phyloP scores from a whole-genome alignment of 1,140 invertebrate species.

The Brachionus paranguensis region DNA sequence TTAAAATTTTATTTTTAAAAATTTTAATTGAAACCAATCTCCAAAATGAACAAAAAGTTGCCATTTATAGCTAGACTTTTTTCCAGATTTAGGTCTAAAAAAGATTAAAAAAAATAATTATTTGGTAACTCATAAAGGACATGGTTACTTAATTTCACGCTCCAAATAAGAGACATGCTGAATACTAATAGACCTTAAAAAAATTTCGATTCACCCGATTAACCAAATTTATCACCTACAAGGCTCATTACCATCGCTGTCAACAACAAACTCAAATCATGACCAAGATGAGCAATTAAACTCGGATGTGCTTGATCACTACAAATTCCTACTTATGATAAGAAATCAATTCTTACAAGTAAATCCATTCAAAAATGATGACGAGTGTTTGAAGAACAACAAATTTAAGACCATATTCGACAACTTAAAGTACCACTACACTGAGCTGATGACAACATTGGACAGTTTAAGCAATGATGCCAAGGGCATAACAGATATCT shows the following conservation, averaged over 20 bases:
- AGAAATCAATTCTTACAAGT: slow-evolving; percentile 36
- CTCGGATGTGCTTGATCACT: slow-evolving; percentile 40
- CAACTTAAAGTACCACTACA: slow-evolving; percentile 31
- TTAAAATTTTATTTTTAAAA: too few species aligned
- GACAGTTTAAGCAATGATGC: slow-evolving; percentile 21
- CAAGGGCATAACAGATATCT: slow-evolving; percentile 12
- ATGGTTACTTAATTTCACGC: background rate
- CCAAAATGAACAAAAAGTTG: too few species aligned
- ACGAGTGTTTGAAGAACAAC: slow-evolving; percentile 19
- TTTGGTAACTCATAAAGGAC: background rate
- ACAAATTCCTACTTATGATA: slow-evolving; percentile 30
- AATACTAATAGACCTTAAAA: background rate
- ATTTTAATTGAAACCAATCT: too few species aligned
- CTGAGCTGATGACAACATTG: slow-evolving; percentile 16
- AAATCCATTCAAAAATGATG: slow-evolving; percentile 37
- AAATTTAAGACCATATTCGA: slow-evolving; percentile 27
- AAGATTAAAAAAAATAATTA: background rate
- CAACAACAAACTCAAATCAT: background rate
- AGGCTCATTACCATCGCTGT: background rate
- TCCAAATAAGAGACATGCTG: background rate
- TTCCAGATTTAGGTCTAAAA: too few species aligned
- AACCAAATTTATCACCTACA: background rate
- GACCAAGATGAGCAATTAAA: background rate
- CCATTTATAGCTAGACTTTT: too few species aligned
- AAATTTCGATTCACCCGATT: background rate